phyloP scores from a whole-genome alignment of 2,113 vertebrate species.

The Athene cunicularia region DNA sequence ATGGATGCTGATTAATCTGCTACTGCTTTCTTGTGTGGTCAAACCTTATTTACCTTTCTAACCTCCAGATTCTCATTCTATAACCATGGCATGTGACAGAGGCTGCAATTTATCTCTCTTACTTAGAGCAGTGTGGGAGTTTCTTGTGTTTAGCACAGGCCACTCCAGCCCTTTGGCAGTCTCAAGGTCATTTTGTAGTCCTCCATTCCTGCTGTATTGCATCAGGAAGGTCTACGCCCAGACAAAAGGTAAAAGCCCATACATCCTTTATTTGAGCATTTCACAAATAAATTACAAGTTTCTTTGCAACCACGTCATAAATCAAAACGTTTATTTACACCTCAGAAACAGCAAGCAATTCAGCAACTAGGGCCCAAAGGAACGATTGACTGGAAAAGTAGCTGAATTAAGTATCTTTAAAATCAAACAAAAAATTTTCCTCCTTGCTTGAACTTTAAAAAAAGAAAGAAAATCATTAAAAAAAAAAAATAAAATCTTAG shows the following conservation, averaged over 20 bases:
- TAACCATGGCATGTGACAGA: background rate
- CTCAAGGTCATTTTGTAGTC: background rate
- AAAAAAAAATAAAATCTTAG: background rate
- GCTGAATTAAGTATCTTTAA: constrained; percentile 24
- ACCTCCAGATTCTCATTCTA: background rate
- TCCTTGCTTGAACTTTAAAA: background rate
- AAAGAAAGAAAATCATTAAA: background rate
- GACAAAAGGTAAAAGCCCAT: constrained; percentile 67
- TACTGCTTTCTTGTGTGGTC: background rate
- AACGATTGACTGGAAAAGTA: constrained; percentile 22
- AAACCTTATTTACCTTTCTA: background rate
- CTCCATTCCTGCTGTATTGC: background rate
- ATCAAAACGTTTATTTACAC: constrained; percentile 73
- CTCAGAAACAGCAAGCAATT: constrained; percentile 66
- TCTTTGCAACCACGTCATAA: constrained; percentile 68
- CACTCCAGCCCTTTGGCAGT: background rate
- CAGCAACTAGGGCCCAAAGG: constrained; percentile 64
- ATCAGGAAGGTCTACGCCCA: background rate
- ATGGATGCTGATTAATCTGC: background rate
- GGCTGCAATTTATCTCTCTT: background rate
- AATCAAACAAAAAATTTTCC: constrained; percentile 17
- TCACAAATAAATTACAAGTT: constrained; percentile 77
- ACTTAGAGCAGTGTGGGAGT: background rate
- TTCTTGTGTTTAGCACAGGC: background rate
- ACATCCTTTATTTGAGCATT: constrained; percentile 72